Base-by-base conservation (phyloP, 2,113 vertebrate species). In the Cavia porcellus region DNA sequence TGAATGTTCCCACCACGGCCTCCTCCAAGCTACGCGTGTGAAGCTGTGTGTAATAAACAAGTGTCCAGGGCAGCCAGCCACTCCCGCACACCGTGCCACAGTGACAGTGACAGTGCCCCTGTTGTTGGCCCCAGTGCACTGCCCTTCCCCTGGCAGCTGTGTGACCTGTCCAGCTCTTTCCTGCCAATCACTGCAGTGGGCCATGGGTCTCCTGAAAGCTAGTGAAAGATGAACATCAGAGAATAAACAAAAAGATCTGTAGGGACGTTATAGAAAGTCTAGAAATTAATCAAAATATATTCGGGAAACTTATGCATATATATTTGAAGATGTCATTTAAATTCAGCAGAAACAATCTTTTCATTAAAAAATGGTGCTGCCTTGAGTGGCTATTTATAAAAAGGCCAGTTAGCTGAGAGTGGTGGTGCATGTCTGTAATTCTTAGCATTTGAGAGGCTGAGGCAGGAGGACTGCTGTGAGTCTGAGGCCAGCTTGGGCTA, bases 291-390 rank as follows among this genome's bases (percentile, higher is more conserved):
- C 86, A 66, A 84, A 68, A 28, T 45, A 45, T 52, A 62, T 68
- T 45, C 12, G 45, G 28, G 45, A 50, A 45, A 89, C 75, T 22
- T 57, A 83, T 32, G n/a, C 1, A 30, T 62, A 19, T 32, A 12
- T 77, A 77, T 55, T 50, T 90, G 47, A 62, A 15, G 42, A 1
- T 68, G 11, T 70, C 35, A 45, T 83, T 88, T 86, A 82, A 77
- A 61, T 70, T 88, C 35, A 24, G 28, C 24, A 91, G 59, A 91
- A 94, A 94, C 25, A 83, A 47, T 83, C 24, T 50, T 90, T 94
- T 59, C 50, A 66, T 87, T 77, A 20, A 24, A 75, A 45, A 50
- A 11, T 45, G 28, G 32, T n/a, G 52, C 6, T 57, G 45, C n/a
- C 9, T 0, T 74, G 55, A 90, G 55, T 4, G 25, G 25, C 19